These are phyloP conservation scores for Apamea crenata DNA, from an alignment of 2,888 invertebrate species.

Conservation along the genomic window DNA sequence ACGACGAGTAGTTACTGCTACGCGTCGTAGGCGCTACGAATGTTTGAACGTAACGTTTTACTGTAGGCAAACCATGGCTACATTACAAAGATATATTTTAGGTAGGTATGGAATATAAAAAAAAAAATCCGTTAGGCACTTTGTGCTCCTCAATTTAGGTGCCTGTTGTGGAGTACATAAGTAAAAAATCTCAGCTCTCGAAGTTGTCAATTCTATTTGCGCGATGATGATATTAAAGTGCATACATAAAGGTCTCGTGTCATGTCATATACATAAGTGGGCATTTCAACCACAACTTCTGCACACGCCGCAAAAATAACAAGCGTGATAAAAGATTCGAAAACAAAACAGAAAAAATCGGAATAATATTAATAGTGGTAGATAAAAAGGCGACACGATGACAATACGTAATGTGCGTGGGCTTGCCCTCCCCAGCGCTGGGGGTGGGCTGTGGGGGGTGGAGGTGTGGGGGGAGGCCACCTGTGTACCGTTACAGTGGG, in stretches of 20 bases:
- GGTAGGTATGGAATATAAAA: neutral
- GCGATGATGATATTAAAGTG: conserved; percentile 15
- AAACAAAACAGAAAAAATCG: conserved; percentile 56
- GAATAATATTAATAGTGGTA: conserved; percentile 67
- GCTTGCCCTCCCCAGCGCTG: conserved; percentile 73
- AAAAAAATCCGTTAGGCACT: neutral
- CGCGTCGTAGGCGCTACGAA: neutral
- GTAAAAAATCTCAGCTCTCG: neutral
- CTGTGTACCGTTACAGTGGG: conserved; percentile 88
- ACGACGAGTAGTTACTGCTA: neutral
- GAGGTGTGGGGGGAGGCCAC: conserved; percentile 70
- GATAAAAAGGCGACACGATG: conserved; percentile 75
- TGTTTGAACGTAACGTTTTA: neutral
- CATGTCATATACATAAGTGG: conserved; percentile 31
- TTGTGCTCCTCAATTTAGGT: neutral
- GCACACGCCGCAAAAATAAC: conserved; percentile 62
- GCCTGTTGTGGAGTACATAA: neutral
- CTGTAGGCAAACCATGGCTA: neutral
- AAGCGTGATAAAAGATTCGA: conserved; percentile 68
- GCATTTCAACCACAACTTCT: conserved; percentile 28
- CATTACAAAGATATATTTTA: neutral
- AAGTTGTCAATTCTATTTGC: conserved; percentile 12
- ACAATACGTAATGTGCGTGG: conserved; percentile 82
- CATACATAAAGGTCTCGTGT: conserved; percentile 15
- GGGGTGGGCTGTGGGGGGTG: conserved; percentile 68